These are phyloP conservation scores for Paracentrotus lividus DNA, from an alignment of 53 echinoderm and acorn worm genomes.

Conservation along the genomic window DNA sequence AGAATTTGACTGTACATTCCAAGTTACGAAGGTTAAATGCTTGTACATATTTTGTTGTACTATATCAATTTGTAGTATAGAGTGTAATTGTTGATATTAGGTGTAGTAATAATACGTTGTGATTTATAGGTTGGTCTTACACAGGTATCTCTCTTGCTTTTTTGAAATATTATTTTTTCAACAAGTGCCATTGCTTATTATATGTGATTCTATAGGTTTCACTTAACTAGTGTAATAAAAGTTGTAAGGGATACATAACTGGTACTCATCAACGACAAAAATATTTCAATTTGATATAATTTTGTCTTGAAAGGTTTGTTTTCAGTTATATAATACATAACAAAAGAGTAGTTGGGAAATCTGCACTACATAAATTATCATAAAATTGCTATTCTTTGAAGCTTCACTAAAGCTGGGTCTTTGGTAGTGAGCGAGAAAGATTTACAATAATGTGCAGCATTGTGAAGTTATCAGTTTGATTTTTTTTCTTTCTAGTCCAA, in stretches of 20 bases:
- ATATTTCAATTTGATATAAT: too few species aligned
- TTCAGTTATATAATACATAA: too few species aligned
- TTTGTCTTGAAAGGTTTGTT: not conserved
- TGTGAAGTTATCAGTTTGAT: not conserved
- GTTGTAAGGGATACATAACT: not conserved
- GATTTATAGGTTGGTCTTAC: not conserved
- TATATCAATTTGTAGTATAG: slow-evolving; percentile 14
- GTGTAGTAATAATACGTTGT: not conserved
- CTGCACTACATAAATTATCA: not conserved
- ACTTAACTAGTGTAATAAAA: not conserved
- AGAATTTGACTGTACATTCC: slow-evolving; percentile 17
- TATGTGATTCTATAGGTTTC: not conserved
- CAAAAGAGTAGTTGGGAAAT: not conserved
- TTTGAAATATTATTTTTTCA: not conserved
- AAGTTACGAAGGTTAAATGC: not conserved
- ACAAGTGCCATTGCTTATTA: not conserved
- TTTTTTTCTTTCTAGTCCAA: too few species aligned
- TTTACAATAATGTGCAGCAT: not conserved
- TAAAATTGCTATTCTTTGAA: too few species aligned
- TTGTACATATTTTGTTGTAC: not conserved
- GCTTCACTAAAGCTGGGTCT: not conserved
- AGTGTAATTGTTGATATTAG: not conserved
- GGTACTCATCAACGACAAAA: not conserved
- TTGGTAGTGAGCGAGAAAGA: not conserved
- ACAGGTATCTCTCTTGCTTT: not conserved